Percentiles rank a stretch among this genome's conserved stretches.
These are phyloP conservation scores for Chamaetylas fuelleborni DNA, from an alignment of 2,113 vertebrate species.

Conservation along the genomic window DNA sequence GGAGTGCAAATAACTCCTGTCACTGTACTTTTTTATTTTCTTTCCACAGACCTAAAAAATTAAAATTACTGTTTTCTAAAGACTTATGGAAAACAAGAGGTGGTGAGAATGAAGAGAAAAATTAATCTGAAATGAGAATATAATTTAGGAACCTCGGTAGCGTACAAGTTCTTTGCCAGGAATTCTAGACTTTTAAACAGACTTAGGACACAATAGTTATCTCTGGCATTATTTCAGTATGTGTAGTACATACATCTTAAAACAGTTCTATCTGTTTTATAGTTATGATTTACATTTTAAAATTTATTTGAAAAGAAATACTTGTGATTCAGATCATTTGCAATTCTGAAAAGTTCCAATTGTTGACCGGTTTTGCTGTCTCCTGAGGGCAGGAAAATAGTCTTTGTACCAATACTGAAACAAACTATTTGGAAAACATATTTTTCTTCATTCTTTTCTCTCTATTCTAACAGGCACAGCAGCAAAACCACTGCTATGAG, in stretches of 20 bases:
- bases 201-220: background rate
- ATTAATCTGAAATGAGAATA: background rate
- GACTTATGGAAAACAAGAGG: background rate
- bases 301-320: constrained; percentile 7
- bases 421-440: background rate
- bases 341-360: background rate
- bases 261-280: background rate
- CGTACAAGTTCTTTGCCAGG: background rate
- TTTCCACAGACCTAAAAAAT: background rate
- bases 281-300: background rate
- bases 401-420: background rate
- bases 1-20: background rate
- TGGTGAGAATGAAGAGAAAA: background rate
- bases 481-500: background rate
- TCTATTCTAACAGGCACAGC: background rate
- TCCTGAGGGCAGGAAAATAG: background rate
- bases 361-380: background rate
- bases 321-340: background rate
- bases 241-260: background rate
- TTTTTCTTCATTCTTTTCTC: background rate
- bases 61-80: background rate
- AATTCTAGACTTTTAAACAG: background rate
- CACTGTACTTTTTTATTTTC: background rate
- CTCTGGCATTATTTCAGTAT: background rate
- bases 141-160: background rate